phyloP scores from a whole-genome alignment of 2,888 invertebrate genomes.

The Calephelis perditalis region DNA sequence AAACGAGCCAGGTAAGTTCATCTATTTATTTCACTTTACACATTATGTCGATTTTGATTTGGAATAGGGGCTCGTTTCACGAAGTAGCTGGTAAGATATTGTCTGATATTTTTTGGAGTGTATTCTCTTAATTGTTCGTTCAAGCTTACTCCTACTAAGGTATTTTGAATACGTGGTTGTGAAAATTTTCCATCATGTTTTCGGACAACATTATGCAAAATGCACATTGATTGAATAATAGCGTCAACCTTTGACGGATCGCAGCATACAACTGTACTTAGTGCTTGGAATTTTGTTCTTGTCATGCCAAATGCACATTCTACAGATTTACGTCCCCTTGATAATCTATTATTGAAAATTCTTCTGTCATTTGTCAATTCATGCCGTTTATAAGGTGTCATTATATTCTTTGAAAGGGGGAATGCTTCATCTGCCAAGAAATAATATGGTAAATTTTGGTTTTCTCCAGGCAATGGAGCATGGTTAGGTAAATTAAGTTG shows the following conservation, averaged over 20 bases:
- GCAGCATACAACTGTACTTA: constrained; percentile 17
- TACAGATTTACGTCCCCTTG: constrained; percentile 22
- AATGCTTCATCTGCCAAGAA: constrained; percentile 28
- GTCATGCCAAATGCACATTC: constrained; percentile 27
- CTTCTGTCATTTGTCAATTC: constrained; percentile 21
- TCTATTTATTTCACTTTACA: constrained; percentile 15
- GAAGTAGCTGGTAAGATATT: constrained; percentile 30
- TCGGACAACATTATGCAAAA: constrained; percentile 20
- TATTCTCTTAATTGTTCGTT: constrained; percentile 22
- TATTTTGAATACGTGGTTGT: constrained; percentile 27
- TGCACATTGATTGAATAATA: constrained; percentile 22
- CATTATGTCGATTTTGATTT: constrained; percentile 26
- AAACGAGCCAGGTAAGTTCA: constrained; percentile 4
- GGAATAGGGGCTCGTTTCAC: constrained; percentile 28
- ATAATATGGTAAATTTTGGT: constrained; percentile 18
- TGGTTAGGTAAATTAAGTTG: constrained; percentile 26
- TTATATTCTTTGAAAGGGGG: constrained; percentile 23
- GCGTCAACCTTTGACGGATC: constrained; percentile 21
- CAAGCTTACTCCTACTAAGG: constrained; percentile 26
- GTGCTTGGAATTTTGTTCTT: constrained; percentile 19
- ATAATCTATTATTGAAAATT: constrained; percentile 24
- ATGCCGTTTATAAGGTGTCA: constrained; percentile 23
- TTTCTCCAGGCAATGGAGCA: constrained; percentile 28
- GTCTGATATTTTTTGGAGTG: constrained; percentile 26
- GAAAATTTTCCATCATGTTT: constrained; percentile 18